Evolutionary conservation across 2,113 vertebrate genomes (phyloP), one percentile per base, ranked within the genome.

Genomic region (Hippocampus zosterae): DNA sequence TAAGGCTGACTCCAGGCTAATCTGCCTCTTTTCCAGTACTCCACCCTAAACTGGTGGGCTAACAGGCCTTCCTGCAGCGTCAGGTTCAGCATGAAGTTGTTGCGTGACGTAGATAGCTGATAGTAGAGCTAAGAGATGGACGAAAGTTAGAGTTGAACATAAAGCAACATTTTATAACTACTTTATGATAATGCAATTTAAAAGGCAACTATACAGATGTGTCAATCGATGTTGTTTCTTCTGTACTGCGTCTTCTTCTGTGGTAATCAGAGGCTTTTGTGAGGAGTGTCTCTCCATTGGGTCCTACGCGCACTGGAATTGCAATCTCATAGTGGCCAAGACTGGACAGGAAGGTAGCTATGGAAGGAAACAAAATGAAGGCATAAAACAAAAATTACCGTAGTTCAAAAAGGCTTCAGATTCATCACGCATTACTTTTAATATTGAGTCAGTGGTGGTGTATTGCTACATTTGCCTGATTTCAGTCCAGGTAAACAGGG

Each of bases 281-380:
- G 67, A 92, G 93, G 81, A 95, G 87, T 61, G 92, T 88, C 11
- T 94, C 93, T 2, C 96, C 96, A 25, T 92, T 91, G 29, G 94
- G 94, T 85, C 96, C 95, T 80, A 98, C 93, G 29, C 95, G 94
- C 69, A 96, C 90, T 25, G 96, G 96, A 87, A 97, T 93, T 50
- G 96, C 92, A 12, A 98, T 96, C 81, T 98, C 97, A 93, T 98
- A 98, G 88, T 95, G 95, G 80, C 91, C 93, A 69, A 98, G 91
- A 84, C 91, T 94, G 88, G 95, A 96, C 87, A 98, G 94, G 91
- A 98, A 95, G 72, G 93, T 95, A 90, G 95, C 96, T 98, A 87
- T 16, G 71, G 65, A 87, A 70, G 53, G 37, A 76, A n/a, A 76
- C 61, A 42, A 73, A 79, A 60, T 81, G 15, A 70, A 48, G 74